Evolutionary conservation across 2,113 vertebrate genomes (phyloP).

Genomic region (Pagrus major): DNA sequence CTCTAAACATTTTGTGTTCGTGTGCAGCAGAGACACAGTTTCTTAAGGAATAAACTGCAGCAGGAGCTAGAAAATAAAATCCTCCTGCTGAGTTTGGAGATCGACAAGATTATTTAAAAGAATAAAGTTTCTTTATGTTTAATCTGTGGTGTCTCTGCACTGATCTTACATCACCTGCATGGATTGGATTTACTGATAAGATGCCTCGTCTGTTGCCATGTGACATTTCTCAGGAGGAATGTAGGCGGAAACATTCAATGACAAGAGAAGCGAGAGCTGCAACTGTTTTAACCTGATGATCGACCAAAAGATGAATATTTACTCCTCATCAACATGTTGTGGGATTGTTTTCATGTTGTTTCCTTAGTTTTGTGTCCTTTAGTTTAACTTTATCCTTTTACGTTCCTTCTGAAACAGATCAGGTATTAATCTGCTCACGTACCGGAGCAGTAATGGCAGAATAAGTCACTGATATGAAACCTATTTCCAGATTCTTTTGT

Average conservation of each 20-base stretch:
- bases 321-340: neutral
- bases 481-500: slow-evolving; percentile 55
- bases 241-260: too few species aligned
- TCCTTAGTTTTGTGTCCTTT: neutral
- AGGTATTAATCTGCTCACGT: slow-evolving; percentile 15
- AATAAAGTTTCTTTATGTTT: neutral
- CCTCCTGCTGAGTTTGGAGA: too few species aligned
- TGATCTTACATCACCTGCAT: neutral
- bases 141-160: neutral
- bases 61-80: too few species aligned
- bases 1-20: too few species aligned
- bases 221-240: too few species aligned
- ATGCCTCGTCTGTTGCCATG: neutral
- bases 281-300: too few species aligned
- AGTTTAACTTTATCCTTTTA: neutral
- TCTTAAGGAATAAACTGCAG: too few species aligned
- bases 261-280: too few species aligned
- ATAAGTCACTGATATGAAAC: slow-evolving; percentile 66
- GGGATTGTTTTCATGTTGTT: neutral
- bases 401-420: neutral
- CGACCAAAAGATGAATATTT: too few species aligned
- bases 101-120: neutral
- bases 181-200: neutral
- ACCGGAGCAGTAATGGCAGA: slow-evolving; percentile 19
- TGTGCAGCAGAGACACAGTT: too few species aligned